phyloP scores from a whole-genome alignment of 2,888 invertebrate species.

The Unio pictorum region DNA sequence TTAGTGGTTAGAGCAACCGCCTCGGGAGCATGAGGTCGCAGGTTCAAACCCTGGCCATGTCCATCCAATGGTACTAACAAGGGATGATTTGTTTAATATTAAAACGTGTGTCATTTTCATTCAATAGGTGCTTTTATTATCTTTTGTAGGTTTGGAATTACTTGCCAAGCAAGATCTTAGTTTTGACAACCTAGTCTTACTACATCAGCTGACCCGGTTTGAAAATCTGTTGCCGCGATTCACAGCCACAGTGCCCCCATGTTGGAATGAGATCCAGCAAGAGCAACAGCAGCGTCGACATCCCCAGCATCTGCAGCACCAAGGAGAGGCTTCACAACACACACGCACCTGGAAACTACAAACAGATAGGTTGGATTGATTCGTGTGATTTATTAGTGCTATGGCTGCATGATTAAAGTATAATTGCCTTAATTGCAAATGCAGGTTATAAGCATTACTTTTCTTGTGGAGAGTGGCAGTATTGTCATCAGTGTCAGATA shows the following conservation, averaged over 20 bases:
- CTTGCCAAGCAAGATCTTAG: conserved; percentile 76
- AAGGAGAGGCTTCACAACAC: conserved; percentile 80
- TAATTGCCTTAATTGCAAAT: too few relatives aligned
- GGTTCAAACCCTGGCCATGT: too few relatives aligned
- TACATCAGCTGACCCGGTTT: conserved; percentile 84
- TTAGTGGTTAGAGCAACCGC: too few relatives aligned
- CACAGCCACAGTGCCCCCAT: conserved; percentile 90
- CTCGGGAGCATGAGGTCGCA: too few relatives aligned
- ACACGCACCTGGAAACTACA: conserved; percentile 91
- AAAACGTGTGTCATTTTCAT: neutral
- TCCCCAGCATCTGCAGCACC: conserved; percentile 83
- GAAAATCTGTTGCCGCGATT: conserved; percentile 82
- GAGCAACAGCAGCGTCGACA: conserved; percentile 91
- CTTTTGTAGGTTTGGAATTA: conserved; percentile 53
- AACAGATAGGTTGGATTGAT: conserved; percentile 79
- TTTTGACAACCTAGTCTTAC: conserved; percentile 75
- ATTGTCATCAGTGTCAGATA: too few relatives aligned
- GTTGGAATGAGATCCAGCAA: conserved; percentile 94
- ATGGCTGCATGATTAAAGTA: too few relatives aligned
- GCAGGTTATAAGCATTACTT: too few relatives aligned
- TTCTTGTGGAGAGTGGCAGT: too few relatives aligned
- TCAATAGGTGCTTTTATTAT: conserved; percentile 1
- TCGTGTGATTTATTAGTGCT: too few relatives aligned
- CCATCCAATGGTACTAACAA: neutral
- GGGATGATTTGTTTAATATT: neutral